Percentiles rank a stretch among this genome's conserved stretches.
Conservation (phyloP, 2,113 vertebrate genomes). For the Semicossyphus pulcher region DNA sequence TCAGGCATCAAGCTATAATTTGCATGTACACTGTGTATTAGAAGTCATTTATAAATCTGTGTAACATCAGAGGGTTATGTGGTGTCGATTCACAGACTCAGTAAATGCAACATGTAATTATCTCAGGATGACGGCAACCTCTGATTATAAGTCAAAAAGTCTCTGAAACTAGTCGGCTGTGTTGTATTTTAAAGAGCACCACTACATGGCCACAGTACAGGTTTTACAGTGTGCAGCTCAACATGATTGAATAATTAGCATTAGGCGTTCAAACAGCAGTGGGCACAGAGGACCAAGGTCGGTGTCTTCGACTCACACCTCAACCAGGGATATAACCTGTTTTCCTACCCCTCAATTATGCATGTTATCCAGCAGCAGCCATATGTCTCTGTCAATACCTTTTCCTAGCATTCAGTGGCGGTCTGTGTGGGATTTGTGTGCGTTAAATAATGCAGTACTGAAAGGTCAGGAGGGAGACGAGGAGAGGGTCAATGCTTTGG, state of each 20-base stretch:
- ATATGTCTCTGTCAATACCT: conserved; percentile 86
- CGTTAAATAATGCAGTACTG: conserved; percentile 85
- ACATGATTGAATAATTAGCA: conserved; percentile 74
- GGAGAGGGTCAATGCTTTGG: conserved; percentile 77
- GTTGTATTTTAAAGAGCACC: background rate
- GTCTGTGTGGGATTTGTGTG: conserved; percentile 84
- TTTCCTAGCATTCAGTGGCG: conserved; percentile 76
- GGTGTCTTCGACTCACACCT: conserved; percentile 61
- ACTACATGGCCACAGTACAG: conserved; percentile 16
- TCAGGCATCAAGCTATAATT: conserved; percentile 1
- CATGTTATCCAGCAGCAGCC: conserved; percentile 78
- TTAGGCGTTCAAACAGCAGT: conserved; percentile 51
- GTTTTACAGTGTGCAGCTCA: conserved; percentile 43
- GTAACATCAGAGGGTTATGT: background rate
- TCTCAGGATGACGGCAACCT: background rate
- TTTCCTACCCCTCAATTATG: conserved; percentile 84
- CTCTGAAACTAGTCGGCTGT: background rate
- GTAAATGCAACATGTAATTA: background rate
- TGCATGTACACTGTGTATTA: background rate
- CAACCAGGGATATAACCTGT: conserved; percentile 73
- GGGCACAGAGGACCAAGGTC: conserved; percentile 65
- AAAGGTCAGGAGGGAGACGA: conserved; percentile 83
- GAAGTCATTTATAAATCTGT: background rate
- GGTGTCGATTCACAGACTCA: background rate
- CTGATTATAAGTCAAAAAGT: background rate